Percentiles rank a stretch among this genome's conserved stretches.
These are phyloP conservation scores for Thera britannica DNA, from an alignment of 2,888 invertebrate species.

Conservation along the genomic window DNA sequence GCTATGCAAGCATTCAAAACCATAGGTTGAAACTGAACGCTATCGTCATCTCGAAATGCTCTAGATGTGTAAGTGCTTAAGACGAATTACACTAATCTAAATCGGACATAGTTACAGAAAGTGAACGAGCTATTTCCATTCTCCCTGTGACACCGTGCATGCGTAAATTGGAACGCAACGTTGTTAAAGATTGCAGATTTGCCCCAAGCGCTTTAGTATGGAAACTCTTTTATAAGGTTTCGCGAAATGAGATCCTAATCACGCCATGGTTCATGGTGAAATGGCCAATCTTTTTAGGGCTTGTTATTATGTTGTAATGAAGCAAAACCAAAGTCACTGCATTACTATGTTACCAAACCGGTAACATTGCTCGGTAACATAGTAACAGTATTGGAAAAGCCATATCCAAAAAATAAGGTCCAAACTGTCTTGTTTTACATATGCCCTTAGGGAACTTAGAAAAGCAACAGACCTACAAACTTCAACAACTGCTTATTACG, in stretches of 20 bases:
- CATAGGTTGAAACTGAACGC: no score
- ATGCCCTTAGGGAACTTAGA: no score
- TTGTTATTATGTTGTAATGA: neutral
- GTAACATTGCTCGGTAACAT: no score
- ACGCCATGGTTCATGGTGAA: slow-evolving; percentile 13
- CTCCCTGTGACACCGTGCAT: slow-evolving; percentile 14
- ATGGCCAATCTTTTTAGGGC: slow-evolving; percentile 9
- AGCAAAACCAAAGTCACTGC: neutral
- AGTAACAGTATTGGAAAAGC: no score
- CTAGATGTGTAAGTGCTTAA: no score
- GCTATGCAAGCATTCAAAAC: no score
- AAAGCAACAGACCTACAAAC: no score
- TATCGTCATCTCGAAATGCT: no score
- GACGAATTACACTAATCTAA: no score
- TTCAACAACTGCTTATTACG: no score
- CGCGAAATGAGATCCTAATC: slow-evolving; percentile 24
- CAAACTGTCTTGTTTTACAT: no score
- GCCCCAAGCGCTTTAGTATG: slow-evolving; percentile 24
- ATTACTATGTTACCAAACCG: neutral
- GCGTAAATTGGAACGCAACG: slow-evolving; percentile 35
- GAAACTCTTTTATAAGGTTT: slow-evolving; percentile 22
- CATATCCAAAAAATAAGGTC: no score
- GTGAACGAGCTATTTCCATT: neutral
- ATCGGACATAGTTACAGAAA: neutral
- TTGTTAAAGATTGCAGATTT: slow-evolving; percentile 33